These are phyloP conservation scores for Typhlichthys subterraneus DNA, from an alignment of 2,797 vertebrate species.

Conservation along the genomic window DNA sequence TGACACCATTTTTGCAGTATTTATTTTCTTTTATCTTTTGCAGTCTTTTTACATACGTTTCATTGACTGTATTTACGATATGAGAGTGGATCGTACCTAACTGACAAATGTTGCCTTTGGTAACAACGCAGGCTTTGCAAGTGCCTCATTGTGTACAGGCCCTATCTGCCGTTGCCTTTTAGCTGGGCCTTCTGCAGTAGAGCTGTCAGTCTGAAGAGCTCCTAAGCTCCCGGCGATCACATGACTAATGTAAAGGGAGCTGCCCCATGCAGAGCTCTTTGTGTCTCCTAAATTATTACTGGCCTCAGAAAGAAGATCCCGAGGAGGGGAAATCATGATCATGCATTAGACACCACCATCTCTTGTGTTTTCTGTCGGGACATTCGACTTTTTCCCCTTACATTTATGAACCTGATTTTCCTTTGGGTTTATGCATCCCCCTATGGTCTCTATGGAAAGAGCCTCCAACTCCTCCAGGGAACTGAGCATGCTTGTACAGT, in stretches of 20 bases:
- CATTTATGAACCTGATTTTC: conserved; percentile 36
- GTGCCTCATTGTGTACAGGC: conserved; percentile 6
- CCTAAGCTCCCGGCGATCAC: conserved; percentile 40
- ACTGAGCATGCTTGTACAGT: conserved; percentile 42
- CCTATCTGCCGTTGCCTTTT: neutral
- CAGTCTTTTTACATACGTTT: neutral
- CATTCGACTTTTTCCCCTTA: conserved; percentile 27
- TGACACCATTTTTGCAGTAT: too few relatives aligned
- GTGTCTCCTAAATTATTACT: conserved; percentile 68
- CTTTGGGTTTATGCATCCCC: conserved; percentile 46
- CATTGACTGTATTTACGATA: neutral
- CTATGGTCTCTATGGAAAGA: conserved; percentile 24
- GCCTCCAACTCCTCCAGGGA: conserved; percentile 52
- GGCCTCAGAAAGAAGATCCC: conserved; percentile 48
- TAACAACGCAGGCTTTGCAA: conserved; percentile 1
- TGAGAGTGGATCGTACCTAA: neutral
- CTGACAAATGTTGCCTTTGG: neutral
- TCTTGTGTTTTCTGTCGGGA: conserved; percentile 33
- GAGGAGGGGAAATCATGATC: conserved; percentile 34
- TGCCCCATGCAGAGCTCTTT: conserved; percentile 51
- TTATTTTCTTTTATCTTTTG: too few relatives aligned
- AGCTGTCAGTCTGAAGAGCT: conserved; percentile 16
- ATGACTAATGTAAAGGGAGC: conserved; percentile 38
- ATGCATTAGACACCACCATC: conserved; percentile 40
- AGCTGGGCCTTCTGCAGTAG: conserved; percentile 7